Conservation (phyloP, 1,140 invertebrate species). For the Manduca sexta region DNA sequence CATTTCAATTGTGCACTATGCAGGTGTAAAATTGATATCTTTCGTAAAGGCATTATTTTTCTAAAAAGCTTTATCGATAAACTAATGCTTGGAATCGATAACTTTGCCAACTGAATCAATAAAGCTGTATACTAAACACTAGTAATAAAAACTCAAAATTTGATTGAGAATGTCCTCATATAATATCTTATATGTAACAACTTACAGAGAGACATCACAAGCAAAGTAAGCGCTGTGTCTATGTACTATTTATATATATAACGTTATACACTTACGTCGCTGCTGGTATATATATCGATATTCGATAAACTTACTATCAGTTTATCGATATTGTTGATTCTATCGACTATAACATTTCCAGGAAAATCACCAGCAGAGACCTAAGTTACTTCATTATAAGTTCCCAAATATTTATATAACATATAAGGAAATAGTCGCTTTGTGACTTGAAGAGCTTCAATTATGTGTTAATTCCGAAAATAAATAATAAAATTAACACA, state of each 20-base stretch:
- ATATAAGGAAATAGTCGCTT: slow-evolving; percentile 19
- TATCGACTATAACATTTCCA: neutral
- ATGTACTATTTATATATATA: neutral
- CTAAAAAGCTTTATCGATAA: too few relatives aligned
- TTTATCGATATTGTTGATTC: too few relatives aligned
- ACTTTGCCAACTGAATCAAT: neutral
- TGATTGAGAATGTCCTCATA: slow-evolving; percentile 57
- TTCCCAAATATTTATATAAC: neutral
- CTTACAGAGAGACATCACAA: slow-evolving; percentile 51
- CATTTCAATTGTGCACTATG: too few relatives aligned
- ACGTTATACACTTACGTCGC: too few relatives aligned
- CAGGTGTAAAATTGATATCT: too few relatives aligned
- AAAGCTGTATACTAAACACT: neutral
- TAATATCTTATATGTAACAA: slow-evolving; percentile 58
- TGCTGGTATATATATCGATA: too few relatives aligned
- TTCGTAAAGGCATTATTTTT: too few relatives aligned
- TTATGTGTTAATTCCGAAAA: slow-evolving; percentile 4
- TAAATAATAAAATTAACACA: neutral
- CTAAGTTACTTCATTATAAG: neutral
- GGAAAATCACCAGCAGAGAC: neutral
- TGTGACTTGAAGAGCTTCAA: slow-evolving; percentile 24
- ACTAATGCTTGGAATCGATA: neutral
- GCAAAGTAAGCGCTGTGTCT: slow-evolving; percentile 18
- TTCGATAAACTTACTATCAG: too few relatives aligned
- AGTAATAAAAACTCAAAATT: slow-evolving; percentile 39